phyloP scores from a whole-genome alignment of 2,888 invertebrate species.

The Dryomyza anilis region DNA sequence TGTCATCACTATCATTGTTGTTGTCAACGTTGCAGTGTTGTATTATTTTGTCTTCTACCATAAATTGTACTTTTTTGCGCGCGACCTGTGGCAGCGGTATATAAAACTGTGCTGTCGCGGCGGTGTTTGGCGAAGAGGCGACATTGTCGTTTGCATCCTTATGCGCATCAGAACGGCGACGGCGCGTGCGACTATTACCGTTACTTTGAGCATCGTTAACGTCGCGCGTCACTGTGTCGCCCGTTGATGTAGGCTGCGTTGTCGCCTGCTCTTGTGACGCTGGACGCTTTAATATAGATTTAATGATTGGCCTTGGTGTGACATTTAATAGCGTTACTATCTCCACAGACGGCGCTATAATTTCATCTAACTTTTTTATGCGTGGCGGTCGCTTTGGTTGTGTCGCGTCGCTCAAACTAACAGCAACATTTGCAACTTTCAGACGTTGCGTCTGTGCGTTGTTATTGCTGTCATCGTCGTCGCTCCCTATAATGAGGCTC shows the following conservation, averaged over 20 bases:
- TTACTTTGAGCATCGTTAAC: not conserved
- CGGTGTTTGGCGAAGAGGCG: conserved; percentile 26
- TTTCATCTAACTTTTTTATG: conserved; percentile 20
- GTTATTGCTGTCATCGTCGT: not conserved
- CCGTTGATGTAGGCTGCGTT: conserved; percentile 18
- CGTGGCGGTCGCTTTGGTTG: conserved; percentile 56
- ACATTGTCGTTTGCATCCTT: no score
- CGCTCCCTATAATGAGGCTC: conserved; percentile 47
- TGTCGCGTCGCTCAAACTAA: not conserved
- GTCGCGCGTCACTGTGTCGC: not conserved
- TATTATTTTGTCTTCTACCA: conserved; percentile 68
- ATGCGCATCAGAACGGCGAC: conserved; percentile 18
- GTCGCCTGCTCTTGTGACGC: conserved; percentile 34
- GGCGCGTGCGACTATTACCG: not conserved
- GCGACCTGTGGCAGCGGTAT: conserved; percentile 56
- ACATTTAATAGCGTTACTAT: conserved; percentile 36
- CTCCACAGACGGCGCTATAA: not conserved
- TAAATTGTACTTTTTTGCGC: conserved; percentile 75
- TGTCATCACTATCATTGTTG: conserved; percentile 26
- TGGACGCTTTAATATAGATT: conserved; percentile 68
- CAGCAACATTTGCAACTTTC: not conserved
- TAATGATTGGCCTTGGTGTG: conserved; percentile 60
- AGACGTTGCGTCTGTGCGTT: not conserved
- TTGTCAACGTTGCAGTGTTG: conserved; percentile 35
- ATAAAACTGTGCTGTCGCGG: conserved; percentile 50